Evolutionary conservation across 64 coral and sea anemone species (phyloP), one percentile per base, ranked within the genome.

Genomic region (Cladopsammia gracilis): DNA sequence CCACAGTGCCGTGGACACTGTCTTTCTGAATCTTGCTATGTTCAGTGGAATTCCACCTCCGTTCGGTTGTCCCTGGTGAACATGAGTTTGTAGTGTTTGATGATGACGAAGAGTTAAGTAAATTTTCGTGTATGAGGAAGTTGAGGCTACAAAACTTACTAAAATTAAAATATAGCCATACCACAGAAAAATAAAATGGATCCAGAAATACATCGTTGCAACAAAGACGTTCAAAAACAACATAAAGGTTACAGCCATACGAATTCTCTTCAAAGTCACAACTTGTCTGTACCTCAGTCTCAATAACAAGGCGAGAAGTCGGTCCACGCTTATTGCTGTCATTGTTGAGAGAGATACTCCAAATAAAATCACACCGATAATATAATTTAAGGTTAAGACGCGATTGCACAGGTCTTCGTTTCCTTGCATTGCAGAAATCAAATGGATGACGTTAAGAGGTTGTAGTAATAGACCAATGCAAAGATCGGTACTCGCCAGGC

Each of bases 321-420:
- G 60, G 16, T 83, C 79, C 7, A 83, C 56, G 43, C 79, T 83
- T 64, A 83, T 83, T n/a, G 59, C 79, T 4, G 79, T 48, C 12
- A 83, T n/a, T 4, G 79, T 83, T 6, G 43, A 65, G 13, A 83
- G 42, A 13, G 79, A 83, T 2, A 83, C 44, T 11, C 79, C 79
- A 66, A 64, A 65, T 9, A 83, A 13, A 44, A 83, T 43, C 2
- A 65, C 19, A 22, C 79, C 79, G 34, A 65, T 15, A 45, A 83
- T 24, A 43, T 47, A 46, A n/a, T 2, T 9, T 10, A 6, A 1
- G 16, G n/a, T 19, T 61, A 46, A 47, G 2, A 66, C 6, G 4
- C 46, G 34, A 48, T 20, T 19, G 44, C 79, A 83, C 34, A 83
- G 18, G 3, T 44, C 3, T 48, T 45, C 3, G 10, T 11, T 0